Base-by-base conservation (phyloP, 2,888 invertebrate species). In the Vannuccia rotundouncinata region DNA sequence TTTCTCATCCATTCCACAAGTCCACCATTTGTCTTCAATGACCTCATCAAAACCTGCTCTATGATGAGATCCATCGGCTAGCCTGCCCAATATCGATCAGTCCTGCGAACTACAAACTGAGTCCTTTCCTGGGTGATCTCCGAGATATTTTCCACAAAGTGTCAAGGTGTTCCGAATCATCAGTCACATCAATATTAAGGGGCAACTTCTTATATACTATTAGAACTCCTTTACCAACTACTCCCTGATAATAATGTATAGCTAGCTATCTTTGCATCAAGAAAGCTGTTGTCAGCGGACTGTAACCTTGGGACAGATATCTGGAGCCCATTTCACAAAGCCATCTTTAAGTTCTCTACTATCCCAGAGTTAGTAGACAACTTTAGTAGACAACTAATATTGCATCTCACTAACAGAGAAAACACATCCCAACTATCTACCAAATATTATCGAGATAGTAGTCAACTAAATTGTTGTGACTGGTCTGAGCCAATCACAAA, bases 21-120 rank as follows among this genome's bases (percentile, higher is more conserved):
- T 66, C 25, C 66, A 66, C 66, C 66, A 66, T 66, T 66, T 22
- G 66, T 66, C 22, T 66, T 66, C 66, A 66, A 66, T 13, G 66
- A 66, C 10, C 66, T 5, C 66, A 66, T 66, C 66, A 66, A 66
- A 66, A 66, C 66, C 66, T 66, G 66, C 66, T 66, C 66, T 66
- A 66, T 66, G 22, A 66, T 5, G 10, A 66, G 22, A 22, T 66
- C 66, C 10, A 2, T 66, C 22, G 66, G 66, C 66, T 22, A 22
- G 5, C 66, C 66, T 66, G 66, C 66, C 66, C 66, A 66, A 5
- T 13, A 22, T 22, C 66, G 66, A 66, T 66, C 66, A 66, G 10
- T 66, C 2, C 66, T 5, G 66, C 66, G 22, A 22, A 66, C 22
- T 22, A 66, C 66, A 66, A 66, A 66, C 22, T n/a, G n/a, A n/a